Percentiles rank a stretch among this genome's conserved stretches.
These are phyloP conservation scores for Caenorhabditis macrosperma DNA, from an alignment of 2,888 invertebrate genomes.

Conservation along the genomic window DNA sequence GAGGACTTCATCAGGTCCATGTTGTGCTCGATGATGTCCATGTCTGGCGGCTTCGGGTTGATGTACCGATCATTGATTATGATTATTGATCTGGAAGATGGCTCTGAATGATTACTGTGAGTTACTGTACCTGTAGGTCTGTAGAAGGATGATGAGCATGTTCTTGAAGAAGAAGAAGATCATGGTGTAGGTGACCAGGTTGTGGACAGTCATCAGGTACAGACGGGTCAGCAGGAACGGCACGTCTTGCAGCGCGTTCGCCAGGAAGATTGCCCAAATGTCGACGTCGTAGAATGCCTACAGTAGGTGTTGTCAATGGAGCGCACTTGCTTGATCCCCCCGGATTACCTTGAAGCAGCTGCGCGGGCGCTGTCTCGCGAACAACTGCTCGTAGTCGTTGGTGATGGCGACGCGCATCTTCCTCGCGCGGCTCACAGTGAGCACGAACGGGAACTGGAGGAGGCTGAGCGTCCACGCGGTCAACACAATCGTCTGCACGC, in stretches of 20 bases:
- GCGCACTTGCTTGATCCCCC: conserved; percentile 1
- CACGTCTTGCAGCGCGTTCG: conserved; percentile 81
- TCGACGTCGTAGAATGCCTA: conserved; percentile 80
- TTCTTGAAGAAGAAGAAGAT: conserved; percentile 96
- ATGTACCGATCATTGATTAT: conserved; percentile 73
- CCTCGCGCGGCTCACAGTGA: conserved; percentile 86
- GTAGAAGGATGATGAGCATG: conserved; percentile 89
- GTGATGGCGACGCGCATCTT: conserved; percentile 80
- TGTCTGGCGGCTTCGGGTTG: conserved; percentile 67
- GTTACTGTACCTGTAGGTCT: conserved; percentile 72
- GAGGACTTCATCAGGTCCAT: conserved; percentile 52
- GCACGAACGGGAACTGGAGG: conserved; percentile 93
- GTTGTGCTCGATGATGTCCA: conserved; percentile 59
- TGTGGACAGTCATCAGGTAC: conserved; percentile 90
- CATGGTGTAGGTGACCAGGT: conserved; percentile 94
- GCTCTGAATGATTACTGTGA: background rate
- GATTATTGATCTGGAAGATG: conserved; percentile 59
- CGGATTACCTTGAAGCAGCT: conserved; percentile 58
- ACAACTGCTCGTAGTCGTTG: conserved; percentile 67
- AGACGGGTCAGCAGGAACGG: conserved; percentile 83
- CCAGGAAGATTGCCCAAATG: conserved; percentile 82
- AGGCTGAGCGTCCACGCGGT: conserved; percentile 86
- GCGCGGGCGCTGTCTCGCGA: conserved; percentile 40
- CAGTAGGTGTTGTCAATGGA: too few relatives aligned
- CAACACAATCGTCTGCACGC: conserved; percentile 90